Evolutionary conservation across 2,888 invertebrate genomes (phyloP).

Genomic region (Amphimallon solstitiale): DNA sequence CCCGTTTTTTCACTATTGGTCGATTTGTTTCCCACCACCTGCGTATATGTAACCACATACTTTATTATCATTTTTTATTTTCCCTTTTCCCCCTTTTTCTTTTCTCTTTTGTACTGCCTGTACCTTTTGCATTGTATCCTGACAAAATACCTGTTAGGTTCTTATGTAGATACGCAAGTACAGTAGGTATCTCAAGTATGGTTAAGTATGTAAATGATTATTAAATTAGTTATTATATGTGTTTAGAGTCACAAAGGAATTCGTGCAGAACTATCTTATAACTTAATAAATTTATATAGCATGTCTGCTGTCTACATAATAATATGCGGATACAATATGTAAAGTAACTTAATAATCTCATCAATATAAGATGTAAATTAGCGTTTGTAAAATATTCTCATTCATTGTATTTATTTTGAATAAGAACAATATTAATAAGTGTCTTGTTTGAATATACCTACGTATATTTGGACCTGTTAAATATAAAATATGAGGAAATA

Average conservation of each 20-base stretch:
- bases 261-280: background rate
- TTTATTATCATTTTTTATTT: slow-evolving; percentile 40
- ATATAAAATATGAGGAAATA: too few species aligned
- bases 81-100: slow-evolving; percentile 43
- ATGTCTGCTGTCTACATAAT: too few species aligned
- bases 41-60: slow-evolving; percentile 50
- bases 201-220: slow-evolving; percentile 7
- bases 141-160: slow-evolving; percentile 44
- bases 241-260: too few species aligned
- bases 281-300: background rate
- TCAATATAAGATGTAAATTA: too few species aligned
- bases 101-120: slow-evolving; percentile 36
- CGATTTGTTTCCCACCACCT: slow-evolving; percentile 49
- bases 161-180: background rate
- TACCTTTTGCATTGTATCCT: slow-evolving; percentile 26
- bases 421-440: too few species aligned
- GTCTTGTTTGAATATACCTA: too few species aligned
- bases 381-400: too few species aligned
- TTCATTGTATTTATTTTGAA: too few species aligned
- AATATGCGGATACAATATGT: too few species aligned
- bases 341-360: too few species aligned
- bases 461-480: too few species aligned
- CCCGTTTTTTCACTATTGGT: slow-evolving; percentile 59
- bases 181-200: background rate
- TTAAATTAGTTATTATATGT: slow-evolving; percentile 13